phyloP scores from a whole-genome alignment of 2,797 vertebrate genomes.

The Hydrolagus colliei region DNA sequence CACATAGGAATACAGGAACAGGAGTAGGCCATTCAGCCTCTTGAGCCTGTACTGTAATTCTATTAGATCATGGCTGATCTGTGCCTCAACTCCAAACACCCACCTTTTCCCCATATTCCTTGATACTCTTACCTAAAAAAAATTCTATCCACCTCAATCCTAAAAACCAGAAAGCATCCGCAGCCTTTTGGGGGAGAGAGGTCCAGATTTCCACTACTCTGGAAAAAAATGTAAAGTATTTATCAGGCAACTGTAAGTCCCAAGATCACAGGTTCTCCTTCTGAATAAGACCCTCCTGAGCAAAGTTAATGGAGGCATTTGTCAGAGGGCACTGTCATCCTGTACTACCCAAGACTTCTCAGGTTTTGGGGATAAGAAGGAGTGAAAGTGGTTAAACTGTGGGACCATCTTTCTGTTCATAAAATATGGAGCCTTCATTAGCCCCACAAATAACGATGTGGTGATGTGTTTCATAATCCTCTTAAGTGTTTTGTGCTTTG shows the following conservation, averaged over 20 bases:
- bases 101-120: no score
- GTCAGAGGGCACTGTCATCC: background rate
- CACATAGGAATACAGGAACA: background rate
- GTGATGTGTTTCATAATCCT: no score
- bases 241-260: background rate
- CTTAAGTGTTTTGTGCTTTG: slow-evolving; percentile 27
- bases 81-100: no score
- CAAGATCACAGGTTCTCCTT: background rate
- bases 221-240: background rate
- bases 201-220: no score
- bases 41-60: no score
- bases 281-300: slow-evolving; percentile 12
- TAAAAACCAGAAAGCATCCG: no score
- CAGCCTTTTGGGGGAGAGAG: no score
- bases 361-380: slow-evolving; percentile 4
- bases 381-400: background rate
- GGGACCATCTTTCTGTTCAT: background rate
- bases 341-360: slow-evolving; percentile 13
- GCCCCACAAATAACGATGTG: background rate
- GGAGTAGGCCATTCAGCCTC: no score
- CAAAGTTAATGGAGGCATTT: slow-evolving; percentile 7
- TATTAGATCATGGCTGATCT: no score
- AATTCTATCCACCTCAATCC: no score
- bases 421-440: slow-evolving; percentile 12
- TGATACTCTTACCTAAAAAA: no score